These are phyloP conservation scores for Pipra filicauda DNA, from an alignment of 2,113 vertebrate genomes.

Conservation along the genomic window DNA sequence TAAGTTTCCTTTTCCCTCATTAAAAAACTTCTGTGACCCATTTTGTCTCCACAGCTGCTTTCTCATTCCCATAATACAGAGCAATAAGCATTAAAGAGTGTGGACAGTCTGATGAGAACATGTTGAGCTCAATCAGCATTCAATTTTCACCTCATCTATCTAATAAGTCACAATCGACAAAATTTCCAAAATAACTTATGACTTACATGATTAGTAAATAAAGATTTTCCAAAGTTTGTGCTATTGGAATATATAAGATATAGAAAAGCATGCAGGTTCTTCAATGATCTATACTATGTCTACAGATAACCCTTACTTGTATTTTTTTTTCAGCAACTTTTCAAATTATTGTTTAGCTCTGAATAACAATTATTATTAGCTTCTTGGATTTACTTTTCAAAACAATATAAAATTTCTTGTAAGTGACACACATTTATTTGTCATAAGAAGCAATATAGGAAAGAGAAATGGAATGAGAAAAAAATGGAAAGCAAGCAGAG, in stretches of 20 bases:
- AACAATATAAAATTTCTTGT: background rate
- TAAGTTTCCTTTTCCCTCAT: background rate
- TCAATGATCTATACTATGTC: background rate
- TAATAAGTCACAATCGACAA: background rate
- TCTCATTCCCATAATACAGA: background rate
- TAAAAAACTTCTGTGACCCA: background rate
- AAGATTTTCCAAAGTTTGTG: background rate
- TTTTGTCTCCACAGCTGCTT: background rate
- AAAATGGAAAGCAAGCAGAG: background rate
- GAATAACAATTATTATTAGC: background rate
- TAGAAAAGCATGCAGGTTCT: background rate
- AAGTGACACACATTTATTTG: slow-evolving; percentile 17
- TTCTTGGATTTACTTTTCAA: slow-evolving; percentile 22
- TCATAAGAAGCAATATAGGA: background rate
- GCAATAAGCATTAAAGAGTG: background rate
- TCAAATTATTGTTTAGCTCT: background rate
- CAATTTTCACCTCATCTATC: background rate
- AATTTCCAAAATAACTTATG: background rate
- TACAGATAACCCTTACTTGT: background rate
- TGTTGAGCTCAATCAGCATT: background rate
- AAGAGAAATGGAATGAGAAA: background rate
- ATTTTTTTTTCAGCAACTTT: background rate
- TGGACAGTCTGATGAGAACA: background rate
- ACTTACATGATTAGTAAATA: background rate
- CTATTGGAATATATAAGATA: background rate